Percentiles rank a stretch among this genome's conserved stretches.
Conservation (phyloP, 1,140 invertebrate species). For the Leptonema lineaticorne region DNA sequence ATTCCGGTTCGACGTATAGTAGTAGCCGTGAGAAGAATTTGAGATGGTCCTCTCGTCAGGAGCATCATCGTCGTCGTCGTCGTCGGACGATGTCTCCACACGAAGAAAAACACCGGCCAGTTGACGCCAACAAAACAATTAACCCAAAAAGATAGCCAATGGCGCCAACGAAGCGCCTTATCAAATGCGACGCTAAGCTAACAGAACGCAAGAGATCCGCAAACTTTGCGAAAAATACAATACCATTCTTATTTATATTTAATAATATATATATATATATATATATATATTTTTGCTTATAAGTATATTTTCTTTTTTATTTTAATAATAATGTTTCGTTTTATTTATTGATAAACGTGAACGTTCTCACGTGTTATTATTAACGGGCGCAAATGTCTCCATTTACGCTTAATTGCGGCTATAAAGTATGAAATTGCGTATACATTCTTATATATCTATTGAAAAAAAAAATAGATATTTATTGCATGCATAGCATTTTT, state of each 20-base stretch:
- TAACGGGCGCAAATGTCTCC: background rate
- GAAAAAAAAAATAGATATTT: no score
- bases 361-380: background rate
- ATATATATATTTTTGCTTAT: background rate
- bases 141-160: conserved; percentile 25
- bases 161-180: conserved; percentile 23
- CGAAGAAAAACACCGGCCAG: conserved; percentile 4
- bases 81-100: background rate
- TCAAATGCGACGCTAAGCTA: background rate
- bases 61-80: background rate
- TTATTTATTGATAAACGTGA: no score
- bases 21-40: no score
- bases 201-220: background rate
- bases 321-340: no score
- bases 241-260: no score
- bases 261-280: background rate
- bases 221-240: background rate
- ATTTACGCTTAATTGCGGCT: conserved; percentile 10
- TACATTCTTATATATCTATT: background rate
- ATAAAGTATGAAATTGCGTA: conserved; percentile 2
- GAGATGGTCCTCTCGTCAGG: background rate
- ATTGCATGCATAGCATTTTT: no score
- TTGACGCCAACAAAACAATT: conserved; percentile 15
- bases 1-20: no score
- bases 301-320: background rate